Evolutionary conservation across 2,797 vertebrate species (phyloP), one percentile per base, ranked within the genome.

Genomic region (Bradypus variegatus): DNA sequence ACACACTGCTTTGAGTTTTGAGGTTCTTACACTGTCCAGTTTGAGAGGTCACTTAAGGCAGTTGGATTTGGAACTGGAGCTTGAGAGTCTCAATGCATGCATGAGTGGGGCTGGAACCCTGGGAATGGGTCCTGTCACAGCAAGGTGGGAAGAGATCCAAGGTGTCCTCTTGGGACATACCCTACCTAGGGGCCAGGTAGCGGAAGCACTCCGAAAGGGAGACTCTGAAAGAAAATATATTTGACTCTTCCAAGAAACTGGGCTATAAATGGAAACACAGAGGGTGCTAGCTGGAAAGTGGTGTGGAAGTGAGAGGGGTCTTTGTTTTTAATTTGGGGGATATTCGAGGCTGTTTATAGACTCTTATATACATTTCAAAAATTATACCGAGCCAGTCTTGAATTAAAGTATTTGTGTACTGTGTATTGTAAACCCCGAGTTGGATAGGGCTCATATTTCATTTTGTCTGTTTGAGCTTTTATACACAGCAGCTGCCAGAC

Each of bases 401-500:
- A 62, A 11, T 79, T 38, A 14, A 45, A 38, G 62, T 16, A 6
- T 21, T 41, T 45, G 3, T 0, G 1, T 18, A 2, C 6, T 1
- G 11, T 29, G 6, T 2, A 29, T 64, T 16, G 36, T 80, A 10
- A 36, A 12, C 8, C n/a, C 31, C 41, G 2, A 1, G 50, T 5
- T 13, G 67, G 48, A 12, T 18, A 2, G 29, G 64, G 33, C 79
- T 90, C 38, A 0, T 0, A 1, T 81, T 87, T 81, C 88, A 18
- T 48, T 15, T 81, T 50, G 64, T 86, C 79, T 31, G 21, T 48
- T 48, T 8, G 19, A 89, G 65, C 83, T n/a, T 29, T 69, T 67
- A 29, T 3, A 8, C 33, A 18, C 36, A 18, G 84, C 92, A 93
- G 80, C 94, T 95, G 94, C 89, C 25, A 2, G 76, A 3, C 65